Base-by-base conservation (phyloP, 2,888 invertebrate species). In the Hemithea aestivaria region DNA sequence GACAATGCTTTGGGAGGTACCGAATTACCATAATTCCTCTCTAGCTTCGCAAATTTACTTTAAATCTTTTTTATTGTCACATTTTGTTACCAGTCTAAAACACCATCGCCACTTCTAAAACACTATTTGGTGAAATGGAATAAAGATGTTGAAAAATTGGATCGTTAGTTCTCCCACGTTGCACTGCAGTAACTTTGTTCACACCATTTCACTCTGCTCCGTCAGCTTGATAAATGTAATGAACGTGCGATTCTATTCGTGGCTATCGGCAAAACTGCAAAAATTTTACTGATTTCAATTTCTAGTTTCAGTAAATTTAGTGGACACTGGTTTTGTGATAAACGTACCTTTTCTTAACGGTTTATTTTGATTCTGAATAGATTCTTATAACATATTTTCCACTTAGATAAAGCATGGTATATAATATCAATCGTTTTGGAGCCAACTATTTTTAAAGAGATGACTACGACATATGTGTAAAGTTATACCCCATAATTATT, bases 1-100 rank as follows among this genome's bases (percentile, higher is more conserved):
- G 52, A 68, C 74, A 72, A 73, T 73, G 63, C 52, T 48, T 35
- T 46, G 58, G 60, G 58, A 60, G 62, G 64, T 56, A 61, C 73
- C 53, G 42, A 39, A 79, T 80, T 78, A 76, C 60, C 75, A 76
- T 77, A 74, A 63, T 72, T 61, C 59, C 59, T 60, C 58, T 48
- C 16, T 16, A 42, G 27, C 35, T 28, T 40, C 12, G 42, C 16
- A 16, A 16, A 16, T n/a, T n/a, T n/a, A n/a, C n/a, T n/a, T n/a
- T 16, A 16, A 35, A 36, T 36, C 35, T 35, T 45, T 50, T 52
- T 54, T 48, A 52, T 40, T 42, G 50, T 48, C 31, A 50, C 43
- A 44, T 53, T 53, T 50, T 46, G 53, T 48, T 35, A 51, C 36
- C 42, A 34, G 35, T 46, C 41, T n/a, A n/a, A n/a, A 48, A 43